phyloP scores from a whole-genome alignment of 2,888 invertebrate species.

The Dryomyza anilis region DNA sequence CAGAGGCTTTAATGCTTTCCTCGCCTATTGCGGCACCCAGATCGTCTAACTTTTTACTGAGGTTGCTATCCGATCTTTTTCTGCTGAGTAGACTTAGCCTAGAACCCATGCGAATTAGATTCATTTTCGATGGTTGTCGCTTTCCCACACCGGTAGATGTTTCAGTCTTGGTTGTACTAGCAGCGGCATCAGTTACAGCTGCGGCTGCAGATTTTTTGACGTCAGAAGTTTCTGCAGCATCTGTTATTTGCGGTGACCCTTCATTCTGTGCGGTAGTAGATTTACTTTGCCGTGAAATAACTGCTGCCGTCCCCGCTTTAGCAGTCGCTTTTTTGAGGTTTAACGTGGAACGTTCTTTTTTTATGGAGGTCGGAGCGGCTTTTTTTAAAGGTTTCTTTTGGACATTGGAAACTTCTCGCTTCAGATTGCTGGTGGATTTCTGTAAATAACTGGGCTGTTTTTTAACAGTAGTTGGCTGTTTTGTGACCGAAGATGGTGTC shows the following conservation, averaged over 20 bases:
- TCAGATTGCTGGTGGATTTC: constrained; percentile 29
- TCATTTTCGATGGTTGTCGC: constrained; percentile 50
- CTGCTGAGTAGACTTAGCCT: constrained; percentile 51
- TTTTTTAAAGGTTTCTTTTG: constrained; percentile 19
- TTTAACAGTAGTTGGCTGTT: constrained; percentile 33
- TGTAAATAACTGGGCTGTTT: constrained; percentile 34
- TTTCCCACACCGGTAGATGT: constrained; percentile 38
- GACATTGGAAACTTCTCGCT: constrained; percentile 38
- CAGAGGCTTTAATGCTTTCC: constrained; percentile 17
- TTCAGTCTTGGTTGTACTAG: constrained; percentile 26
- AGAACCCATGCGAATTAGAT: constrained; percentile 54
- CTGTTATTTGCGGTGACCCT: not conserved
- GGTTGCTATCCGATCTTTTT: constrained; percentile 53
- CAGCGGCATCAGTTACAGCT: constrained; percentile 32
- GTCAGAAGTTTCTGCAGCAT: not conserved
- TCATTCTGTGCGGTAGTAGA: not conserved
- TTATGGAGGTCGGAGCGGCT: constrained; percentile 4
- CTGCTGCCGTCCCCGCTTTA: not conserved
- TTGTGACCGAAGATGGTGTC: constrained; percentile 40
- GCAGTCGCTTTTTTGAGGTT: constrained; percentile 16
- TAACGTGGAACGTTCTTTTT: constrained; percentile 7
- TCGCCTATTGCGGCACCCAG: constrained; percentile 18
- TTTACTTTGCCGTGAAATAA: too few relatives aligned
- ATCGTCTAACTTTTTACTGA: constrained; percentile 45
- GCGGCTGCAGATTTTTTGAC: not conserved